Base-by-base conservation (phyloP, 2,797 vertebrate species). In the Amniataba percoides region DNA sequence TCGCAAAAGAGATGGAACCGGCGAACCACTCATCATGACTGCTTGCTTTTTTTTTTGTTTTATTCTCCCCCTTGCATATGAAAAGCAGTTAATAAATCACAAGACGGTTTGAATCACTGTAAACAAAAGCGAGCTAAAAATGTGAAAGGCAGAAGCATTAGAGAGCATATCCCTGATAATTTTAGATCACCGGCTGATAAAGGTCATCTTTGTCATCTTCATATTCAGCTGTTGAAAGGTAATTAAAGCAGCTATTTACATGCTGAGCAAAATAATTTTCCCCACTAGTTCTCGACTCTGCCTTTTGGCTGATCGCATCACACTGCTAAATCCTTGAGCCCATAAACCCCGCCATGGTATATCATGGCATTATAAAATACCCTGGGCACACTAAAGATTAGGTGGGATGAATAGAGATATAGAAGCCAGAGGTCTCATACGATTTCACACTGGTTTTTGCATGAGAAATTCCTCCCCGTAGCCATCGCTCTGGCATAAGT, bases 341-440 rank as follows among this genome's bases (percentile, higher is more conserved):
- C 66, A 63, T 89, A 89, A 91, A 90, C 78, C 84, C 75, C 21
- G 64, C 78, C 79, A 92, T 85, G 84, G 86, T 85, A 85, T 89
- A 88, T 91, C 86, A 85, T 82, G 79, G 87, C 85, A 92, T 93
- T 92, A 90, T 72, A 90, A 91, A 90, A 91, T 85, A 87, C 89
- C 90, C 83, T 66, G 72, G 85, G 88, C 88, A 89, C 80, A 73
- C 55, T 68, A 59, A 78, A 93, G 88, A 93, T 92, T 91, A 93
- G 81, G 72, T 75, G 76, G 87, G 87, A 82, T 90, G 86, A 93
- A 92, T 85, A 74, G 78, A 89, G 84, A 91, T 90, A 87, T 79
- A 82, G 71, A 87, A 84, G 86, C 84, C 85, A 83, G 82, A 85
- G 82, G 86, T 88, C 85, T 85, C 70, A 77, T 66, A 64, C 7